A percentile compares a stretch with the other conserved stretches of the same genome.
Conservation (phyloP, 1,140 invertebrate species). For the Lepidurus arcticus region DNA sequence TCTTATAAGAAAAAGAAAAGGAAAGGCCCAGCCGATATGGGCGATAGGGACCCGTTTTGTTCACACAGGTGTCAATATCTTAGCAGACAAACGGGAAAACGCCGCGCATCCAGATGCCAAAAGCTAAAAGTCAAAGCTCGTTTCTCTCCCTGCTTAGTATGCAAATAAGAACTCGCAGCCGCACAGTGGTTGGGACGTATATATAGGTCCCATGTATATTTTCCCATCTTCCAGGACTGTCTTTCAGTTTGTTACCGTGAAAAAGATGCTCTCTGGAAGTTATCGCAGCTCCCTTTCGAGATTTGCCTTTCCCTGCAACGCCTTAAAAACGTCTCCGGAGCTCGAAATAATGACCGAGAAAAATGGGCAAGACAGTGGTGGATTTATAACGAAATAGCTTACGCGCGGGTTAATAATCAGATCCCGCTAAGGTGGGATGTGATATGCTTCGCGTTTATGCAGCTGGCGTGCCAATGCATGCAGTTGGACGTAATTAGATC, state of each 20-base stretch:
- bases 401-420: not conserved
- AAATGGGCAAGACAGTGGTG: not conserved
- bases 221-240: not conserved
- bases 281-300: not conserved
- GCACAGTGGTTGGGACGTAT: not conserved
- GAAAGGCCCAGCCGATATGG: not conserved
- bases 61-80: constrained; percentile 18
- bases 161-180: not conserved
- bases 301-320: not conserved
- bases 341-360: not conserved
- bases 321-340: not conserved
- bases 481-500: not conserved
- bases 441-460: not conserved
- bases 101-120: not conserved
- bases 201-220: not conserved
- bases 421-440: not conserved
- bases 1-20: not conserved
- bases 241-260: not conserved
- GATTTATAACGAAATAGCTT: not conserved
- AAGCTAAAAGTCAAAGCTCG: not conserved
- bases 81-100: not conserved
- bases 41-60: constrained; percentile 2
- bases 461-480: not conserved
- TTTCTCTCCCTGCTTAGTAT: constrained; percentile 2
- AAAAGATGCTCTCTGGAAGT: not conserved